These are phyloP conservation scores for Caenorhabditis uteleia DNA, from an alignment of 2,888 invertebrate genomes.

Conservation along the genomic window DNA sequence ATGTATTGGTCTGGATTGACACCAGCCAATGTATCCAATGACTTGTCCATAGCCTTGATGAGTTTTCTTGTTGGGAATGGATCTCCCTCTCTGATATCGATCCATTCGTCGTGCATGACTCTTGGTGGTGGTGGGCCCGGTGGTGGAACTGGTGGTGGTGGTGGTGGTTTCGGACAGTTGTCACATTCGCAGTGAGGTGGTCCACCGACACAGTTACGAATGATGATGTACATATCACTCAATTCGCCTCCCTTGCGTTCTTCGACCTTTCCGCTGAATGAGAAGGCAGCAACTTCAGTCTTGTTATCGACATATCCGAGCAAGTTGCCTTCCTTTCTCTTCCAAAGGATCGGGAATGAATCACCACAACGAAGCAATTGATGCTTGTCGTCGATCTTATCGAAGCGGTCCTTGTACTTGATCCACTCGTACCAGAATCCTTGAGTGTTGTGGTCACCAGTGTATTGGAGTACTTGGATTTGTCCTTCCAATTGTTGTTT, in stretches of 20 bases:
- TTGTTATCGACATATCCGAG: conserved; percentile 61
- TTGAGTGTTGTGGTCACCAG: conserved; percentile 59
- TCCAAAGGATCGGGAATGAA: conserved; percentile 65
- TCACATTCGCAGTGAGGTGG: conserved; percentile 33
- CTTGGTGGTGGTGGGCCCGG: conserved; percentile 28
- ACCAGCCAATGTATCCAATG: conserved; percentile 58
- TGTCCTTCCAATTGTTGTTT: conserved; percentile 60
- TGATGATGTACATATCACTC: conserved; percentile 60
- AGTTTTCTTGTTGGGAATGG: conserved; percentile 41
- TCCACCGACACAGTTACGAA: conserved; percentile 58
- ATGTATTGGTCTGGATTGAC: conserved; percentile 64
- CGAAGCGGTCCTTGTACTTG: conserved; percentile 61
- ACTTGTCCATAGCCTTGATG: conserved; percentile 49
- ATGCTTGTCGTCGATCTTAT: conserved; percentile 50
- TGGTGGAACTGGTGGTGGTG: conserved; percentile 36
- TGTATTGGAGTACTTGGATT: conserved; percentile 65
- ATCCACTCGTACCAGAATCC: conserved; percentile 66
- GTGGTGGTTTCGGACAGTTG: conserved; percentile 23
- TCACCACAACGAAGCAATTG: conserved; percentile 62
- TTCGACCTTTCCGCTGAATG: conserved; percentile 47
- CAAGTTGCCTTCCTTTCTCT: conserved; percentile 39
- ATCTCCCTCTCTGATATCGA: conserved; percentile 57
- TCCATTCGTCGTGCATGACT: conserved; percentile 48
- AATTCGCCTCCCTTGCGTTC: conserved; percentile 48
- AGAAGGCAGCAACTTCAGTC: conserved; percentile 62